phyloP scores from a whole-genome alignment of 2,888 invertebrate genomes.

The Apotomis turbidana region DNA sequence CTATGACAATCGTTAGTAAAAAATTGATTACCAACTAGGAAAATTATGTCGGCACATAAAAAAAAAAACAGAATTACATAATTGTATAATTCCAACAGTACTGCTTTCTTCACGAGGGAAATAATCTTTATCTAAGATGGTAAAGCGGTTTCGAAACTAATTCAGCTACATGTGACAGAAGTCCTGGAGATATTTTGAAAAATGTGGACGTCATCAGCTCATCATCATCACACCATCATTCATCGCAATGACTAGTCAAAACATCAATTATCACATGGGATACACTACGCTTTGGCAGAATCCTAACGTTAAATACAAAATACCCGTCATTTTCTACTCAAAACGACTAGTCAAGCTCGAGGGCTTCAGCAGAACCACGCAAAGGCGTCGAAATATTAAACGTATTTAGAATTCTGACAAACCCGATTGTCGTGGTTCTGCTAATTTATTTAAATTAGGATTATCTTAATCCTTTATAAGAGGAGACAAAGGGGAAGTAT shows the following conservation, averaged over 20 bases:
- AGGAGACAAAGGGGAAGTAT: not conserved
- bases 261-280: slow-evolving; percentile 26
- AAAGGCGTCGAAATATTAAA: slow-evolving; percentile 3
- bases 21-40: too few relatives aligned
- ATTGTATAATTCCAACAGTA: too few relatives aligned
- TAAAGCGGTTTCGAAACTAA: too few relatives aligned
- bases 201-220: too few relatives aligned
- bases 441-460: not conserved
- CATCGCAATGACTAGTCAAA: slow-evolving; percentile 1
- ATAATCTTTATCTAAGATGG: too few relatives aligned
- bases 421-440: slow-evolving; percentile 12
- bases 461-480: not conserved
- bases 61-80: too few relatives aligned
- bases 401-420: not conserved
- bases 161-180: too few relatives aligned
- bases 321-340: slow-evolving; percentile 8
- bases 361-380: slow-evolving; percentile 13
- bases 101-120: too few relatives aligned
- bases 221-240: not conserved
- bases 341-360: slow-evolving; percentile 30
- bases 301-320: slow-evolving; percentile 17
- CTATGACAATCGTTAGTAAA: too few relatives aligned
- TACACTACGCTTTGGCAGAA: slow-evolving; percentile 23
- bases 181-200: too few relatives aligned
- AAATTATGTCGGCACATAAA: too few relatives aligned